Percentiles rank a stretch among this genome's conserved stretches.
These are phyloP conservation scores for Myzus persicae DNA, from an alignment of 1,140 invertebrate genomes.

Conservation along the genomic window DNA sequence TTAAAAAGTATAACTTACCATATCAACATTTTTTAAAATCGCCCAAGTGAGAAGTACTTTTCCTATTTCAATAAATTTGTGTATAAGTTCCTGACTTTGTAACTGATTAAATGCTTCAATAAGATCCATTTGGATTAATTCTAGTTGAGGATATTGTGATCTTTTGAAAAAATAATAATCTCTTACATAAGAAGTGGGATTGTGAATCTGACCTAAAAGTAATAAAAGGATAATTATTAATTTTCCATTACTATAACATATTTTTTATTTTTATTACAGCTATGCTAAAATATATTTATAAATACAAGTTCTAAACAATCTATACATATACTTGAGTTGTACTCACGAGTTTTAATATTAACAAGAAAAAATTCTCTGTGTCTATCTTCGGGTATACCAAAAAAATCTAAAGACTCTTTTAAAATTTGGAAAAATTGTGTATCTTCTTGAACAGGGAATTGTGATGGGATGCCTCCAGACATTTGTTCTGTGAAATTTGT, in stretches of 20 bases:
- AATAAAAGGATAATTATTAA: constrained; percentile 67
- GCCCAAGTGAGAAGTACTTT: constrained; percentile 91
- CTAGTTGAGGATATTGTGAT: constrained; percentile 96
- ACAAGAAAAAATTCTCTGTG: constrained; percentile 93
- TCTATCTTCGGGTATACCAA: constrained; percentile 90
- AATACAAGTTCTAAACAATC: not conserved
- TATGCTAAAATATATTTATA: not conserved
- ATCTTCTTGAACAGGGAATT: constrained; percentile 98
- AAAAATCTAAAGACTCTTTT: constrained; percentile 95
- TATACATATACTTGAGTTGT: not conserved
- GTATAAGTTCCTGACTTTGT: constrained; percentile 89
- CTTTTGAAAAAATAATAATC: constrained; percentile 99
- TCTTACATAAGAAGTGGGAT: constrained; percentile 90
- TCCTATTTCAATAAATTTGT: constrained; percentile 97
- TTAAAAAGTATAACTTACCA: constrained; percentile 68
- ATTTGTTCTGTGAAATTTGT: constrained; percentile 73
- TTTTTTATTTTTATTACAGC: not conserved
- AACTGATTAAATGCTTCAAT: constrained; percentile 90
- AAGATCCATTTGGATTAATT: constrained; percentile 92
- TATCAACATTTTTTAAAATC: constrained; percentile 88
- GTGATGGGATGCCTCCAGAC: constrained; percentile 94
- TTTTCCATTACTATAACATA: not conserved
- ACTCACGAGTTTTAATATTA: constrained; percentile 96
- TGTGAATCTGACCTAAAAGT: constrained; percentile 91
- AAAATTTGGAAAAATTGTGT: constrained; percentile 97